phyloP scores from a whole-genome alignment of 2,113 vertebrate species.

The Sinocyclocheilus maitianheensis region DNA sequence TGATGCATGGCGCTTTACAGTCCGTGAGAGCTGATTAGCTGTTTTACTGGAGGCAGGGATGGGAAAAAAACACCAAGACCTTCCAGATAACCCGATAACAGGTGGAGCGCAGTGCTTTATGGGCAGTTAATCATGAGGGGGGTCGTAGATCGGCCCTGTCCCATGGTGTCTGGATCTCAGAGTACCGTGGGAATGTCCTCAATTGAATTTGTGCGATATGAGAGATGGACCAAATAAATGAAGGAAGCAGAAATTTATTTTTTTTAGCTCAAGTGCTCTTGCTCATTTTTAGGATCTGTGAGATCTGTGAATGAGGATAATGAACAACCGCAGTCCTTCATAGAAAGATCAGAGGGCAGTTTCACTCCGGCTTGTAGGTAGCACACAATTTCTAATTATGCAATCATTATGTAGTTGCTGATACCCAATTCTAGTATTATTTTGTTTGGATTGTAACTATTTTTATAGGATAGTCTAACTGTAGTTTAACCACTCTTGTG shows the following conservation, averaged over 20 bases:
- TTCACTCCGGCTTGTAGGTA: too few relatives aligned
- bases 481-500: not conserved
- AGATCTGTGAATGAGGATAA: not conserved
- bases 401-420: too few relatives aligned
- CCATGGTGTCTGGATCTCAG: slow-evolving; percentile 35
- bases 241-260: too few relatives aligned
- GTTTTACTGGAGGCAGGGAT: slow-evolving; percentile 22
- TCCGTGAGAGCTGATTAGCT: not conserved
- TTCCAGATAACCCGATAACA: slow-evolving; percentile 44
- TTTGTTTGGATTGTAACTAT: too few relatives aligned
- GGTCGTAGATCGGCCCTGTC: slow-evolving; percentile 9
- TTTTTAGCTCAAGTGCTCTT: too few relatives aligned
- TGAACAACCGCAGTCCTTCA: not conserved
- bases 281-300: too few relatives aligned
- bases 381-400: too few relatives aligned
- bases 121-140: slow-evolving; percentile 11
- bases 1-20: slow-evolving; percentile 1
- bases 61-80: slow-evolving; percentile 24
- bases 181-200: slow-evolving; percentile 40
- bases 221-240: not conserved
- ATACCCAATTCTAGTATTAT: too few relatives aligned
- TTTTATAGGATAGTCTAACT: too few relatives aligned
- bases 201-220: slow-evolving; percentile 12
- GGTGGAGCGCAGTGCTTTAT: slow-evolving; percentile 11
- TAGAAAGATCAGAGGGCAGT: not conserved